Percentiles rank a stretch among this genome's conserved stretches.
Conservation (phyloP, 1,140 invertebrate genomes). For the Dreissena rostriformis region DNA sequence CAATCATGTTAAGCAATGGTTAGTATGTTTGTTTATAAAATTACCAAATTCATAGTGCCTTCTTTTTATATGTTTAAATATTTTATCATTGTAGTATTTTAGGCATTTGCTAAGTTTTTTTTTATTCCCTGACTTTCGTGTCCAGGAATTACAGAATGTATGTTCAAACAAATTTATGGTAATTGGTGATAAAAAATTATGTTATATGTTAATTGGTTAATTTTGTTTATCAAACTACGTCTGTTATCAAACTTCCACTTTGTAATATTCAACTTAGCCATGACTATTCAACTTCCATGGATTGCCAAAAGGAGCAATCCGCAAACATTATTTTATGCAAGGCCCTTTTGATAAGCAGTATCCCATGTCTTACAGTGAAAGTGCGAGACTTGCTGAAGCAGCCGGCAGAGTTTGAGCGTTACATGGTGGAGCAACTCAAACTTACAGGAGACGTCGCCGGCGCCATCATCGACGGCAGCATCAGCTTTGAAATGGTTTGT, state of each 20-base stretch:
- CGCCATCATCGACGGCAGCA: conserved; percentile 64
- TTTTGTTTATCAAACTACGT: too few relatives aligned
- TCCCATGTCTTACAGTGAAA: conserved; percentile 61
- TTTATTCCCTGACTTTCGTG: not conserved
- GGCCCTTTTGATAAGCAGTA: too few relatives aligned
- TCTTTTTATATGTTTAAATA: not conserved
- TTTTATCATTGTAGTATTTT: not conserved
- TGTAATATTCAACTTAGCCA: too few relatives aligned
- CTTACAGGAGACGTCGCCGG: conserved; percentile 59
- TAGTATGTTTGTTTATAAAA: not conserved
- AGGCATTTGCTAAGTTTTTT: not conserved
- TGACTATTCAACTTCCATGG: too few relatives aligned
- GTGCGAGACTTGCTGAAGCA: conserved; percentile 70
- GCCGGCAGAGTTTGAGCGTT: conserved; percentile 52
- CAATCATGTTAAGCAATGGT: conserved; percentile 60
- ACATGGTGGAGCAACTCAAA: conserved; percentile 62
- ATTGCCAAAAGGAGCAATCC: too few relatives aligned
- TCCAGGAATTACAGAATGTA: too few relatives aligned
- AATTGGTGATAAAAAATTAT: too few relatives aligned
- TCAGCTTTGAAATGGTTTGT: conserved; percentile 65
- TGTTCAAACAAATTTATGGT: too few relatives aligned
- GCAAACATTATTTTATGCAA: too few relatives aligned
- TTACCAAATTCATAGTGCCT: not conserved
- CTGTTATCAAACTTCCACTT: too few relatives aligned
- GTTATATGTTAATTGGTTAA: too few relatives aligned